Conservation (phyloP, 2,113 vertebrate species). For the Nibea albiflora region DNA sequence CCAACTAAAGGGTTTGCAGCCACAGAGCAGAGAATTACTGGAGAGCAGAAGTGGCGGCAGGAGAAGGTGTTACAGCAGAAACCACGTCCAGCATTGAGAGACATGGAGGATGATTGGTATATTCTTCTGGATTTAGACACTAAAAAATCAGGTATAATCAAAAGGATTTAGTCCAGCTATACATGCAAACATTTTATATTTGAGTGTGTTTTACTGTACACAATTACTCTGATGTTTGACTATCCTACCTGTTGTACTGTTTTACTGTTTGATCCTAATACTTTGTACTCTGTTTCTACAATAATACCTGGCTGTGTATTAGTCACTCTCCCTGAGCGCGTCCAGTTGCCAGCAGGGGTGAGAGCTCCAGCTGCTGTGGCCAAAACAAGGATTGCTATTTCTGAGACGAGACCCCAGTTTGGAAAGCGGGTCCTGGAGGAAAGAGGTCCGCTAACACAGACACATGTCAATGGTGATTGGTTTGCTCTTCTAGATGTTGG, state of each 20-base stretch:
- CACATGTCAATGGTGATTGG: constrained; percentile 75
- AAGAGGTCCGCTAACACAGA: constrained; percentile 45
- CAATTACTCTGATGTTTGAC: not conserved
- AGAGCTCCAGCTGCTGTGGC: constrained; percentile 25
- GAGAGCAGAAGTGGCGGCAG: constrained; percentile 42
- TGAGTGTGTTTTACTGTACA: not conserved
- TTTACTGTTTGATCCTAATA: not conserved
- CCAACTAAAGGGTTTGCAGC: constrained; percentile 33
- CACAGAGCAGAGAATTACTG: constrained; percentile 39
- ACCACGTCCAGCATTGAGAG: constrained; percentile 35
- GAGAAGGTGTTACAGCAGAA: constrained; percentile 22
- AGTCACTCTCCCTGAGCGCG: constrained; percentile 40
- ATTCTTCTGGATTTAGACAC: constrained; percentile 51
- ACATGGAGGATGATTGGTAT: constrained; percentile 77
- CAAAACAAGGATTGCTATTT: constrained; percentile 33
- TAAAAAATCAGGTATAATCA: constrained; percentile 73
- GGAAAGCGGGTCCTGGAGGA: constrained; percentile 69
- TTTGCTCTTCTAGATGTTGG: constrained; percentile 77
- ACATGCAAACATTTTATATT: not conserved
- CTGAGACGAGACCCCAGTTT: constrained; percentile 61
- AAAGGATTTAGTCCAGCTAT: not conserved
- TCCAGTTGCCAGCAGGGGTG: constrained; percentile 45
- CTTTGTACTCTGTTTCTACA: constrained; percentile 3
- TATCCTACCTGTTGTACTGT: not conserved
- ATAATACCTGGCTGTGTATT: constrained; percentile 48